Base-by-base conservation (phyloP, 1,140 invertebrate genomes). In the Oryzaephilus surinamensis region DNA sequence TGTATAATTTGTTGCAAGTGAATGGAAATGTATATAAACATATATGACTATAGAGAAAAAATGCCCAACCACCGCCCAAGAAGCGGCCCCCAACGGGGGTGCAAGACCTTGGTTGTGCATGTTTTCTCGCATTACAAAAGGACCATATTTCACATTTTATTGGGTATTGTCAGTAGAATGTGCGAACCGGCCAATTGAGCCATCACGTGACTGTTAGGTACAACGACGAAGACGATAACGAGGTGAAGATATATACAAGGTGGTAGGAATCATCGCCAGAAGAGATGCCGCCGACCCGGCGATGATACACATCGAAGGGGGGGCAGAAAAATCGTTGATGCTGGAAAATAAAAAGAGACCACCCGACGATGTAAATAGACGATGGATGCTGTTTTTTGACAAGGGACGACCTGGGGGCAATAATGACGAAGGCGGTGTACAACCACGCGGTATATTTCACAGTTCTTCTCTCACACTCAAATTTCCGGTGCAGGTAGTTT, bases 391-490 rank as follows among this genome's bases (percentile, higher is more conserved):
- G n/a, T n/a, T n/a, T n/a, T n/a, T n/a, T n/a, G 36, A 26, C 36
- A 35, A 36, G 32, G 41, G 48, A 48, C 43, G 43, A 48, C 46
- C 44, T 46, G 46, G 41, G 31, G 34, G 32, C 30, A 44, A 39
- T 45, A 45, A 41, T 51, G 49, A 51, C 49, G 48, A 39, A 37
- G 49, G 49, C 45, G 23, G 33, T 32, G 31, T 35, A 48, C 48
- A 51, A 51, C 47, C 43, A 51, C 48, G 49, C 48, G 45, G 45
- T 27, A 39, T n/a, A n/a, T n/a, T 30, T 38, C 41, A 41, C 39
- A 27, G 36, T 24, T 8, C 8, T 36, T 42, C 39, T 43, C 34
- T 24, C 23, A 24, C 23, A 24, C 23, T 4, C 23, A 24, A 10
- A 38, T 40, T 44, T 40, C 37, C 37, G 24, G 26, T 38, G 46